Evolutionary conservation across 2,797 vertebrate genomes (phyloP).

Genomic region (Aphelocoma californica): DNA sequence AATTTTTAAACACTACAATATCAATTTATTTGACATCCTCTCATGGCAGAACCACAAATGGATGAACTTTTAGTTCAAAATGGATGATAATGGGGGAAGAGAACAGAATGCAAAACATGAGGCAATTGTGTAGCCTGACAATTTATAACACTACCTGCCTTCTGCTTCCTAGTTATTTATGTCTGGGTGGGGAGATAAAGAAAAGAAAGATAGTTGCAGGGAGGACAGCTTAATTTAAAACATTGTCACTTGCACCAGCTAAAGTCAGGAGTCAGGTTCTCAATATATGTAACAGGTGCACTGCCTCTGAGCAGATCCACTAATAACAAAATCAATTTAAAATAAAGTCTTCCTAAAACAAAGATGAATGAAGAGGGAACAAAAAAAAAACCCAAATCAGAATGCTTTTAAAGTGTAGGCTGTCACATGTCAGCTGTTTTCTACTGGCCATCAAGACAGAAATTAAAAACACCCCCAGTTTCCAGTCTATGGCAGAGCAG

Average conservation of each 20-base stretch:
- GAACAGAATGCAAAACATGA: conserved; percentile 64
- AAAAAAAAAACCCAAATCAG: not conserved
- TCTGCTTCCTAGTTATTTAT: conserved; percentile 62
- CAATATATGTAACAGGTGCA: conserved; percentile 28
- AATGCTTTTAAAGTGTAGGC: not conserved
- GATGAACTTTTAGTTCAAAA: conserved; percentile 63
- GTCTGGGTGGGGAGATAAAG: conserved; percentile 56
- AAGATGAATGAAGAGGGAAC: not conserved
- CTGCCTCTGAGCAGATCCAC: conserved; percentile 13
- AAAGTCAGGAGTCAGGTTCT: conserved; percentile 53
- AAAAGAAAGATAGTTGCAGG: conserved; percentile 48
- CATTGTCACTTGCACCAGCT: conserved; percentile 21
- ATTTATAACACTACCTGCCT: conserved; percentile 66
- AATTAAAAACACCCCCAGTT: not conserved
- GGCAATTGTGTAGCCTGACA: conserved; percentile 56
- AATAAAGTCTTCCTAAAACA: conserved; percentile 13
- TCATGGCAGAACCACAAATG: not conserved
- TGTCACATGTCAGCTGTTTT: not conserved
- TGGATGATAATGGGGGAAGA: conserved; percentile 29
- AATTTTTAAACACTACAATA: conserved; percentile 14
- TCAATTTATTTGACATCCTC: conserved; percentile 2
- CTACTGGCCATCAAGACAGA: not conserved
- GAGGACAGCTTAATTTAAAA: conserved; percentile 67
- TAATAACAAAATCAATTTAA: conserved; percentile 53
- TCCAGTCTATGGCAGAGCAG: not conserved